A percentile compares a stretch with the other conserved stretches of the same genome.
phyloP scores from a whole-genome alignment of 2,113 vertebrate species.

The Colaptes auratus region DNA sequence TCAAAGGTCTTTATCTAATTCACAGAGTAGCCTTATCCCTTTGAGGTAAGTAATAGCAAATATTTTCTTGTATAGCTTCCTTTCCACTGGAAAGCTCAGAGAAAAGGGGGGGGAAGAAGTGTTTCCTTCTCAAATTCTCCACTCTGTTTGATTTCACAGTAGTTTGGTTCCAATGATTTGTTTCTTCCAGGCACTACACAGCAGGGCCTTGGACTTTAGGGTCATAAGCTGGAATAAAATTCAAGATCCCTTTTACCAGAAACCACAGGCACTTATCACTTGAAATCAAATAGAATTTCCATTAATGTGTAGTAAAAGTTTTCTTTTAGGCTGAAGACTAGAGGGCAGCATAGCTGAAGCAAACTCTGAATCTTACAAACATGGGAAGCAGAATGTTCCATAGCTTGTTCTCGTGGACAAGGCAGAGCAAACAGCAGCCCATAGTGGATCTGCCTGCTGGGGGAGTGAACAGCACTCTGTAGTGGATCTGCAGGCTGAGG shows the following conservation, averaged over 20 bases:
- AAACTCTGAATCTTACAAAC: background rate
- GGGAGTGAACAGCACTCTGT: background rate
- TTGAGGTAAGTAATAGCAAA: background rate
- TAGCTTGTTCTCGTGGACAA: background rate
- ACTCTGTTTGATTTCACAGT: background rate
- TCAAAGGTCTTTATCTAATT: background rate
- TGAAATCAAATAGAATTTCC: constrained; percentile 10
- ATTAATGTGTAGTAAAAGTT: background rate
- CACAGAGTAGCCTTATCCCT: background rate
- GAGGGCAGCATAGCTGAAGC: constrained; percentile 5
- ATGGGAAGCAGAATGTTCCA: background rate
- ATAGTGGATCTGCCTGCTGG: rapidly evolving
- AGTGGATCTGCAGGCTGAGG: rapidly evolving
- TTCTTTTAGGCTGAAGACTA: background rate
- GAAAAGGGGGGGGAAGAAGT: background rate
- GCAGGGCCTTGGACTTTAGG: background rate
- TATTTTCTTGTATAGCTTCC: background rate
- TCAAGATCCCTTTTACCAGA: background rate
- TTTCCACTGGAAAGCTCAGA: background rate
- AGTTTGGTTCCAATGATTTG: background rate
- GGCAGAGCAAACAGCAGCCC: background rate
- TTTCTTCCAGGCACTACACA: background rate
- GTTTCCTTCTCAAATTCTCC: background rate
- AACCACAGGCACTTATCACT: background rate
- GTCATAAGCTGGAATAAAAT: background rate